Base-by-base conservation (phyloP, 1,140 invertebrate genomes). In the Cyclargus thomasi region DNA sequence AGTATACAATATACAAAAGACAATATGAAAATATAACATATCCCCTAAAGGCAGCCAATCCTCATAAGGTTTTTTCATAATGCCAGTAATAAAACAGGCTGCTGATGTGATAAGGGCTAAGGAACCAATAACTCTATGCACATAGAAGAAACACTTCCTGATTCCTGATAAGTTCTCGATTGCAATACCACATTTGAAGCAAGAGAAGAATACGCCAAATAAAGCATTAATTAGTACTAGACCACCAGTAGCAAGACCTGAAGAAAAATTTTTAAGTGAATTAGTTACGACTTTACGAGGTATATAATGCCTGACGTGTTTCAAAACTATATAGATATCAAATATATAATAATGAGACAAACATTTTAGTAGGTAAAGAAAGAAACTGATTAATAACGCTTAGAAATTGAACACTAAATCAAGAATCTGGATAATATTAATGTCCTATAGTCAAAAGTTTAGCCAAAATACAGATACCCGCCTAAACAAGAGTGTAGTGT, bases 1-100 rank as follows among this genome's bases (percentile, higher is more conserved):
- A 3, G 78, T 79, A 65, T 74, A 77, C 39, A 77, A 65, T 18
- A 63, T 14, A 68, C 79, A 79, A 71, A 81, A 79, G 0, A 73
- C 36, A 17, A 76, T 62, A 53, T 72, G 53, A n/a, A 74, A 71
- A 53, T 36, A 57, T 10, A 39, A 53, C 23, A 82, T 76, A 65
- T 79, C 77, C 1, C 39, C 16, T 1, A 70, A 7, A 2, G 76
- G 72, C 6, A 75, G 66, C 80, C 81, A 80, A 1, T 64, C 55
- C 20, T 64, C 59, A 63, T 79, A 75, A 14, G 57, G 65, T 10
- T 55, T 21, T 70, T 74, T 74, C 18, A 74, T 62, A 23, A 80
- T 62, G 20, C 78, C 81, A 18, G 68, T 62, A 4, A 75, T 59
- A 59, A 85, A 81, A 70, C 80, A 82, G 0, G 67, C 22, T 0